Percentiles rank a stretch among this genome's conserved stretches.
These are phyloP conservation scores for Syndactyla subalaris DNA, from an alignment of 2,797 vertebrate species.

Conservation along the genomic window DNA sequence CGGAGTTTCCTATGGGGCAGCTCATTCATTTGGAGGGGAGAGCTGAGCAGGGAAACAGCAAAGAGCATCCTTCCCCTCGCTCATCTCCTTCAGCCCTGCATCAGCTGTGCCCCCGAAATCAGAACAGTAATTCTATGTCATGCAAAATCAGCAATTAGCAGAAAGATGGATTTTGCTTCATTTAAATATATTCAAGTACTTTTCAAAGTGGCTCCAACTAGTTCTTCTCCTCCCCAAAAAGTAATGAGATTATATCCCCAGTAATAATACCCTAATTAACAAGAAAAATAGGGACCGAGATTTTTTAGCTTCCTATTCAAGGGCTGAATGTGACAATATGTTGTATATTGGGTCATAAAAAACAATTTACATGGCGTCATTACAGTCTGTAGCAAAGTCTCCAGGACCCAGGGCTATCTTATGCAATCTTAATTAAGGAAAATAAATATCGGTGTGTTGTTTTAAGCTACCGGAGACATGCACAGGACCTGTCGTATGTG, in stretches of 20 bases:
- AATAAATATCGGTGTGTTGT: conserved; percentile 69
- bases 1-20: conserved; percentile 4
- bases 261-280: conserved; percentile 63
- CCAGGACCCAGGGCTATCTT: conserved; percentile 64
- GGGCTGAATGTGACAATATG: conserved; percentile 69
- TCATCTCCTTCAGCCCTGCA: neutral
- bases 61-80: neutral
- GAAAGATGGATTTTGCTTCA: conserved; percentile 44
- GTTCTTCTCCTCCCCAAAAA: conserved; percentile 65
- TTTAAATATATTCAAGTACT: conserved; percentile 55
- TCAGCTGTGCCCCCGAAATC: neutral
- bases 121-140: conserved; percentile 16
- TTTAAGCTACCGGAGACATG: conserved; percentile 59
- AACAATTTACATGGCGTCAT: conserved; percentile 68
- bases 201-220: conserved; percentile 57
- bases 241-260: conserved; percentile 62
- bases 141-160: conserved; percentile 59
- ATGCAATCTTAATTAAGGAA: conserved; percentile 71
- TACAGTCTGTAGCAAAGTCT: conserved; percentile 64
- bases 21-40: neutral
- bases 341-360: conserved; percentile 63
- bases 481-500: conserved; percentile 45
- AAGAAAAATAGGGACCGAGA: conserved; percentile 61
- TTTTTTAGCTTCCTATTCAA: conserved; percentile 66
- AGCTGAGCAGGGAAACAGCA: neutral